Evolutionary conservation across 1,140 invertebrate genomes (phyloP).

Genomic region (Papilio machaon): DNA sequence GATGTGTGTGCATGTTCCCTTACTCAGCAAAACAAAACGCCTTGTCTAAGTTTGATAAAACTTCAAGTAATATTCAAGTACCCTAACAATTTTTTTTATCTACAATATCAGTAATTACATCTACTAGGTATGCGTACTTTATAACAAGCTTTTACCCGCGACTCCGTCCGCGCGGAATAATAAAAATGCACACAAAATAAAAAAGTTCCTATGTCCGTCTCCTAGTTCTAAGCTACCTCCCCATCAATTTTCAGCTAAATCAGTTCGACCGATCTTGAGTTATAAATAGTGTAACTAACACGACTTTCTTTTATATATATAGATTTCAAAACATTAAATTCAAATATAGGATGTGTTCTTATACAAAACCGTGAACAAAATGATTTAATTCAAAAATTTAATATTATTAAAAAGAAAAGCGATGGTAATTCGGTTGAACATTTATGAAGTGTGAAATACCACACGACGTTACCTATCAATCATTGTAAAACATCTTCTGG

Average conservation of each 20-base stretch:
- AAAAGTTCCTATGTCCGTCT: no score
- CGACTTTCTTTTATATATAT: no score
- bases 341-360: no score
- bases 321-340: no score
- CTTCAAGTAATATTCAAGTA: background rate
- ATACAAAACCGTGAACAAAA: conserved; percentile 1
- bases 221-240: no score
- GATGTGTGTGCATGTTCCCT: background rate
- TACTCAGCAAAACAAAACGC: background rate
- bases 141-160: no score
- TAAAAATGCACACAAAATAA: no score
- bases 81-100: background rate
- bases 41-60: background rate
- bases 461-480: conserved; percentile 62
- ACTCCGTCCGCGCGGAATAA: no score
- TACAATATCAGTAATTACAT: no score
- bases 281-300: no score
- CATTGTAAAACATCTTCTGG: conserved; percentile 61
- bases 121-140: background rate
- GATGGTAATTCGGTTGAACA: background rate
- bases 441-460: conserved; percentile 66
- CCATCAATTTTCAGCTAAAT: no score
- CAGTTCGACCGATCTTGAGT: no score
- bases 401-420: background rate
- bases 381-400: background rate